These are phyloP conservation scores for Prionailurus viverrinus DNA, from an alignment of 2,113 vertebrate genomes.

Conservation along the genomic window DNA sequence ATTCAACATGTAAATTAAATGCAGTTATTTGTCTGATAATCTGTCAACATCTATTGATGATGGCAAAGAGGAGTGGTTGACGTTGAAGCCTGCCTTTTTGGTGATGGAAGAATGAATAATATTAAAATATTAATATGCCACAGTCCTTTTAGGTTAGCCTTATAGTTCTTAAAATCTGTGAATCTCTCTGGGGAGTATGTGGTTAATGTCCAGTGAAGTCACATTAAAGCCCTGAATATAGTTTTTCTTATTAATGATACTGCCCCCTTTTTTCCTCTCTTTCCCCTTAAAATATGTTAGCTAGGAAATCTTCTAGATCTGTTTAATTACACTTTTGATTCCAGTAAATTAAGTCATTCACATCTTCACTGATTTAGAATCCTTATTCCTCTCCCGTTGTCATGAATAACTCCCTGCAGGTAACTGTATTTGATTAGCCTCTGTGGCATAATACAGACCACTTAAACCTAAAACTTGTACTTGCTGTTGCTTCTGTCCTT, in stretches of 20 bases:
- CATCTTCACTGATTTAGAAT: conserved; percentile 64
- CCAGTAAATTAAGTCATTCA: conserved; percentile 30
- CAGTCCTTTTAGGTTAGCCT: conserved; percentile 27
- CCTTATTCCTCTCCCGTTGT: not conserved
- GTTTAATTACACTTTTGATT: conserved; percentile 45
- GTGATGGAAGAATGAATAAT: not conserved
- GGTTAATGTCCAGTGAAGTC: conserved; percentile 41
- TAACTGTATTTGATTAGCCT: not conserved
- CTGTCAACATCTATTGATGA: not conserved
- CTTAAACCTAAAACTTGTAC: conserved; percentile 30
- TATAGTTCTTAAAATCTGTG: conserved; percentile 44
- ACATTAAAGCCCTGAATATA: not conserved
- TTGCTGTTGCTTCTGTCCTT: conserved; percentile 57
- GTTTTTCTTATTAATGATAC: not conserved
- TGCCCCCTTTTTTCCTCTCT: not conserved
- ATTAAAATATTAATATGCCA: conserved; percentile 43
- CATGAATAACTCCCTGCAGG: not conserved
- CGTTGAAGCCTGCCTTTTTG: conserved; percentile 52
- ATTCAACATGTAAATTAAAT: not conserved
- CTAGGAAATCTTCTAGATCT: not conserved
- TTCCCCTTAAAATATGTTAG: conserved; percentile 56
- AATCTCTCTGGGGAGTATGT: conserved; percentile 38
- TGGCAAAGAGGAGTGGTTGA: not conserved
- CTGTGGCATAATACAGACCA: not conserved
- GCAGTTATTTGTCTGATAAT: not conserved